A percentile compares a stretch with the other conserved stretches of the same genome.
These are phyloP conservation scores for Gymnodraco acuticeps DNA, from an alignment of 2,797 vertebrate species.

Conservation along the genomic window DNA sequence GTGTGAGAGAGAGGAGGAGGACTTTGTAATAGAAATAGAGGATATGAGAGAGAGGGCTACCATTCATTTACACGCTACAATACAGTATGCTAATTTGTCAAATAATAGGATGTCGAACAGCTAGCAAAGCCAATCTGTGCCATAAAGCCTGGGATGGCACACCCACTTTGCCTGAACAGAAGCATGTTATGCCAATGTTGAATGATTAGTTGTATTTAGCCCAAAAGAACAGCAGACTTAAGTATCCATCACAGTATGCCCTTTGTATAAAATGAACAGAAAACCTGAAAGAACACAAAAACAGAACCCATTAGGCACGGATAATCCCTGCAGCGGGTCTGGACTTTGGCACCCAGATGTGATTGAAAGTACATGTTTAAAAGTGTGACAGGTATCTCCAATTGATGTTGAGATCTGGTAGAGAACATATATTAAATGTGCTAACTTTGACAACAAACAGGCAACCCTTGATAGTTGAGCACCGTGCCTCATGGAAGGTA, in stretches of 20 bases:
- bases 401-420: background rate
- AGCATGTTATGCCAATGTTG: constrained; percentile 14
- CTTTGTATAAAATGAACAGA: background rate
- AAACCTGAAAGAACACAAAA: background rate
- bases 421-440: background rate
- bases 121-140: constrained; percentile 45
- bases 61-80: constrained; percentile 51
- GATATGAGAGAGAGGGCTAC: constrained; percentile 50
- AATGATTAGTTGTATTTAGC: constrained; percentile 2
- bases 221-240: constrained; percentile 2
- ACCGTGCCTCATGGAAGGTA: background rate
- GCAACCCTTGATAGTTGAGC: background rate
- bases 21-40: constrained; percentile 36
- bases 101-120: constrained; percentile 48
- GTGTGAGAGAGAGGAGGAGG: constrained; percentile 31
- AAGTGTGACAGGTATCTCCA: background rate
- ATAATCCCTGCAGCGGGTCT: background rate
- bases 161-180: constrained; percentile 32
- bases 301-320: background rate
- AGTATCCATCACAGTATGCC: background rate
- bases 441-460: background rate
- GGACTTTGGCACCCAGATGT: background rate
- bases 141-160: constrained; percentile 26
- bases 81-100: constrained; percentile 49
- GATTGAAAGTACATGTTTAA: background rate